A percentile compares a stretch with the other conserved stretches of the same genome.
phyloP scores from a whole-genome alignment of 2,113 vertebrate species.

The Oreotrochilus melanogaster region DNA sequence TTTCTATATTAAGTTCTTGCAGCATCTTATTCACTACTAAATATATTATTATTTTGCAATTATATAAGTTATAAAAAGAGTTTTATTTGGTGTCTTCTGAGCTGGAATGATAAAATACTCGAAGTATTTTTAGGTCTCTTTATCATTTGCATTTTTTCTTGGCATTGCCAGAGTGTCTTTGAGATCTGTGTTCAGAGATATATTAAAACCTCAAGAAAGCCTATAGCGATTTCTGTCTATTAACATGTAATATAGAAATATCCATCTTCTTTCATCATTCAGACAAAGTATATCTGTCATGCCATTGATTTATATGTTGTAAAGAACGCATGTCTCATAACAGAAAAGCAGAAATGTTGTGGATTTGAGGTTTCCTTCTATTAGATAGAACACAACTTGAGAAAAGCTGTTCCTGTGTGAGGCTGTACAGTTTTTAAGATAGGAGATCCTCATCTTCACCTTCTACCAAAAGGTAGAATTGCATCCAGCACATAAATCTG shows the following conservation, averaged over 20 bases:
- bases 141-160: not conserved
- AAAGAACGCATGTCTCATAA: not conserved
- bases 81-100: not conserved
- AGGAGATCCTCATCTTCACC: not conserved
- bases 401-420: not conserved
- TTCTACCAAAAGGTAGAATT: not conserved
- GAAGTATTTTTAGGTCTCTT: not conserved
- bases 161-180: not conserved
- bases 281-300: not conserved
- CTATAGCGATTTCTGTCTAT: not conserved
- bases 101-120: not conserved
- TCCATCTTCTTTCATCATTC: not conserved
- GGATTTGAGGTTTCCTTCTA: not conserved
- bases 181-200: not conserved
- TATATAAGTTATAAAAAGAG: not conserved
- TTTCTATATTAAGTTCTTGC: not conserved
- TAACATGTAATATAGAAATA: not conserved
- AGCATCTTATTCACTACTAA: not conserved
- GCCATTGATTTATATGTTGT: not conserved
- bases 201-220: not conserved
- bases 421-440: not conserved
- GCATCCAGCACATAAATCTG: not conserved
- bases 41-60: not conserved
- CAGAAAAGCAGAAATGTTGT: not conserved
- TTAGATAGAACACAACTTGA: not conserved